Base-by-base conservation (phyloP, 2,113 vertebrate species). In the Mirounga angustirostris region DNA sequence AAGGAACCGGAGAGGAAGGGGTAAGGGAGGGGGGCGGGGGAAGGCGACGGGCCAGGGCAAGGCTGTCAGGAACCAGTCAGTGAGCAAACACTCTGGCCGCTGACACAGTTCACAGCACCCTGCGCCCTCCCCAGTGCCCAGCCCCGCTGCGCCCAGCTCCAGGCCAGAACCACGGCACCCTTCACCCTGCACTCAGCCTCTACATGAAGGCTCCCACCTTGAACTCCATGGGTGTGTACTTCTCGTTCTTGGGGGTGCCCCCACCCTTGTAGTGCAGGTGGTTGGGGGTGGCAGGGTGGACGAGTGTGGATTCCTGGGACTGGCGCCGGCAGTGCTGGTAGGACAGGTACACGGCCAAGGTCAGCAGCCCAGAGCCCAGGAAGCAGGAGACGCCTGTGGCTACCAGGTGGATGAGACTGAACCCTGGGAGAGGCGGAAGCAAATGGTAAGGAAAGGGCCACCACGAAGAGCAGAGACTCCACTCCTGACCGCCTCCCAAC, bases 221-320 rank as follows among this genome's bases (percentile, higher is more conserved):
- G 99, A 99, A 99, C 98, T 99, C 99, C 99, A 99, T 99, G 88
- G 99, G 99, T 43, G 99, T 99, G 99, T 99, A 99, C 98, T 99
- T 99, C 98, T 99, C 99, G 0, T 99, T 99, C 99, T 99, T 99
- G 98, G 99, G 99, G 18, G 99, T 99, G 97, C 99, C 99, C 98
- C 99, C 99, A 94, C 99, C 99, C 98, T 99, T 99, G 99, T 99
- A 99, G 98, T 99, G 99, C 95, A 99, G 99, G 98, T 99, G 99
- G 99, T 99, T 99, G 40, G 99, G 99, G 79, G 99, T 99, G 98
- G 99, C 99, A 12, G 99, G 99, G 97, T 99, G 99, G 95, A 99
- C 99, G 81, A 99, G 99, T 0, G 99, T 99, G 0, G 99, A 99
- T 98, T 99, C 99, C 98, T 99, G 99, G 52, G 99, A 99, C 61